Conservation (phyloP, 2,888 invertebrate species). For the Altica lythri region DNA sequence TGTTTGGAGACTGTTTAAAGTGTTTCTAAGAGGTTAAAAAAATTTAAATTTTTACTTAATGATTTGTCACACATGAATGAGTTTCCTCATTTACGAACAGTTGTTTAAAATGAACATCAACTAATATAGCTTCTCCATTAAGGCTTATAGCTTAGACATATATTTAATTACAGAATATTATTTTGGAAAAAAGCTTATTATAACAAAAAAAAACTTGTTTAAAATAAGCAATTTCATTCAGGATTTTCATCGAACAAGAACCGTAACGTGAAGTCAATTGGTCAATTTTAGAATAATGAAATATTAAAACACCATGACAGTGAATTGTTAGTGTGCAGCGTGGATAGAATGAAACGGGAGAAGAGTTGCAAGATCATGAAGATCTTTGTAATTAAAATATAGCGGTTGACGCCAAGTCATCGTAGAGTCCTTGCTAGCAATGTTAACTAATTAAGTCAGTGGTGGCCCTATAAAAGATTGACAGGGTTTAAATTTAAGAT, state of each 20-base stretch:
- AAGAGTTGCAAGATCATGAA: slow-evolving; percentile 38
- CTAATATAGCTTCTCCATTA: no score
- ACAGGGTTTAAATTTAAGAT: background rate
- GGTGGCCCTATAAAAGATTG: slow-evolving; percentile 28
- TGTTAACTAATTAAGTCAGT: no score
- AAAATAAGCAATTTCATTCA: slow-evolving; percentile 12
- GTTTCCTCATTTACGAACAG: no score
- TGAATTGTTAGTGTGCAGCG: slow-evolving; percentile 23
- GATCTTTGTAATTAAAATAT: slow-evolving; percentile 38
- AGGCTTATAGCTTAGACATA: no score
- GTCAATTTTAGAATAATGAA: slow-evolving; percentile 32
- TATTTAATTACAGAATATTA: no score
- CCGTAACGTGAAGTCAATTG: slow-evolving; percentile 21
- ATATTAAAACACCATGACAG: slow-evolving; percentile 35
- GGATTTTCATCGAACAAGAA: slow-evolving; percentile 4
- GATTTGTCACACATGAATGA: no score
- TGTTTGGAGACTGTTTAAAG: no score
- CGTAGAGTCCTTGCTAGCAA: slow-evolving; percentile 28
- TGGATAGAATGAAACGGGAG: slow-evolving; percentile 18
- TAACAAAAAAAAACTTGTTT: background rate
- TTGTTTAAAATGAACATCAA: no score
- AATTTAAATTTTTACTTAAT: no score
- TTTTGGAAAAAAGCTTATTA: no score
- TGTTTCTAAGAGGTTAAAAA: no score
- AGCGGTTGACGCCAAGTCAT: slow-evolving; percentile 31